Conservation (phyloP, 2,888 invertebrate species). For the Noctua comes region DNA sequence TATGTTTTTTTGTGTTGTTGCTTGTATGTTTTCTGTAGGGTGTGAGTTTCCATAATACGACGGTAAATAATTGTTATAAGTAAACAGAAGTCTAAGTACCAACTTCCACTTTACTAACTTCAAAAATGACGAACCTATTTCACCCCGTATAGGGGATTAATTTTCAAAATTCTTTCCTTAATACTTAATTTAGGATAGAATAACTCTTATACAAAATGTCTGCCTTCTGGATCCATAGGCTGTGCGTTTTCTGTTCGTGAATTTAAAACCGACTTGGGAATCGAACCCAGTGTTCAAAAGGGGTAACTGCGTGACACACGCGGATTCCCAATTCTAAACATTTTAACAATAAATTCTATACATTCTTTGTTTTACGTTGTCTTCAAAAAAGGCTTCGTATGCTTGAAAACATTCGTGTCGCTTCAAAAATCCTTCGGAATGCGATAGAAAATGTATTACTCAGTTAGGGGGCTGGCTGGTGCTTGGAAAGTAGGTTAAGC, state of each 20-base stretch:
- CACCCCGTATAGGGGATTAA: no score
- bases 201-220: not conserved
- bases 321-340: not conserved
- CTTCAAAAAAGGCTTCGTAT: no score
- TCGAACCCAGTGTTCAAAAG: not conserved
- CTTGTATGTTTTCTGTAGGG: not conserved
- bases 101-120: no score
- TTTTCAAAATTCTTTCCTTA: not conserved
- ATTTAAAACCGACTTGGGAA: not conserved
- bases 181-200: not conserved
- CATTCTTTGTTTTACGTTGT: not conserved
- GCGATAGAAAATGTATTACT: no score
- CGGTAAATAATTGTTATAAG: no score
- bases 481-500: no score
- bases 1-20: not conserved
- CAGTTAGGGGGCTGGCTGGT: not conserved
- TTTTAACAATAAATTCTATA: not conserved
- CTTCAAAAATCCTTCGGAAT: no score
- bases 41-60: not conserved
- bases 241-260: not conserved
- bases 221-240: not conserved
- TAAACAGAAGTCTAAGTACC: not conserved
- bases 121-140: not conserved
- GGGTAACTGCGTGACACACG: not conserved
- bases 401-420: no score